phyloP scores from a whole-genome alignment of 2,113 vertebrate genomes.

The Rhagologus leucostigma region DNA sequence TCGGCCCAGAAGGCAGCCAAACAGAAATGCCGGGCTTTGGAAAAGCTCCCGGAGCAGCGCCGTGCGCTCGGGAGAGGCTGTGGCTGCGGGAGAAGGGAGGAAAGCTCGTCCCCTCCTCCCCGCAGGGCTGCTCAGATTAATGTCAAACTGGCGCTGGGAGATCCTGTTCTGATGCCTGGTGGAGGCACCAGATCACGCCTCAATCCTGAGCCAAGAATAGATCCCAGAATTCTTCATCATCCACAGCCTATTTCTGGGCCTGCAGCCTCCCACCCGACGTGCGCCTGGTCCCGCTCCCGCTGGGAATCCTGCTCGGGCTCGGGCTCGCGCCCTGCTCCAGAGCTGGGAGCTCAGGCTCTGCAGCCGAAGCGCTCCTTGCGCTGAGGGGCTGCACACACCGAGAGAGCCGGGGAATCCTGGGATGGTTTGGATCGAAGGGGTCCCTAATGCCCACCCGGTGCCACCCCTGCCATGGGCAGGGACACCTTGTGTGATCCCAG shows the following conservation, averaged over 20 bases:
- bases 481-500: background rate
- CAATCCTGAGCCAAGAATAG: background rate
- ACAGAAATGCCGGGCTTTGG: background rate
- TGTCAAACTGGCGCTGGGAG: background rate
- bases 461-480: background rate
- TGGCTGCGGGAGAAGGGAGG: background rate
- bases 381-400: background rate
- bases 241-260: background rate
- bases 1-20: background rate
- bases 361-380: accelerated
- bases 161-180: background rate
- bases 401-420: accelerated
- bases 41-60: background rate
- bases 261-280: background rate
- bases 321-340: accelerated
- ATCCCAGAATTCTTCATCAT: background rate
- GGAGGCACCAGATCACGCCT: background rate
- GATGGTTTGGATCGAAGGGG: accelerated
- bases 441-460: background rate
- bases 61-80: background rate
- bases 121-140: background rate
- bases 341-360: background rate
- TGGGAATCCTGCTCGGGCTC: background rate
- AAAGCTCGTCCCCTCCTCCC: background rate
- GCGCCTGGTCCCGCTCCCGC: background rate